These are phyloP conservation scores for Plodia interpunctella DNA, from an alignment of 1,140 invertebrate species.

Conservation along the genomic window DNA sequence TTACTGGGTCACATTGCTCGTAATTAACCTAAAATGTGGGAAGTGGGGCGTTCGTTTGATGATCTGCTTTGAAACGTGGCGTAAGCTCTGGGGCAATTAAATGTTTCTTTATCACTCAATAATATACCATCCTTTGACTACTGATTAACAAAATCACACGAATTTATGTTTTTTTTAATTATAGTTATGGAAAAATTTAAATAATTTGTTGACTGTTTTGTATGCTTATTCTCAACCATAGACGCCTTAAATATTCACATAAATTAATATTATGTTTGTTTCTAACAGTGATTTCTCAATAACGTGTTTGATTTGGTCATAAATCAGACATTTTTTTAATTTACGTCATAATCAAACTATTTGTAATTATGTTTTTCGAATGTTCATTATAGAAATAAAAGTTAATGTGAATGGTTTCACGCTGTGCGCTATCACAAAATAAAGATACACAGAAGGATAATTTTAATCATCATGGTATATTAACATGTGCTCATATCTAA, in stretches of 20 bases:
- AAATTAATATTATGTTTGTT: not conserved
- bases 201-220: not conserved
- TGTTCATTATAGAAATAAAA: slow-evolving; percentile 6
- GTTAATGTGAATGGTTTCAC: slow-evolving; percentile 8
- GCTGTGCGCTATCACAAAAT: slow-evolving; percentile 7
- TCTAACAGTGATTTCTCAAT: not conserved
- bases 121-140: too few relatives aligned
- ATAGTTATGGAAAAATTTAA: too few relatives aligned
- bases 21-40: slow-evolving; percentile 9
- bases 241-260: not conserved
- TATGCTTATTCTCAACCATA: not conserved
- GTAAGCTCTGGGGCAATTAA: not conserved
- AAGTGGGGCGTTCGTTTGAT: slow-evolving; percentile 1
- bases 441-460: not conserved
- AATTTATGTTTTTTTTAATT: too few relatives aligned
- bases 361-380: not conserved
- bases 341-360: not conserved
- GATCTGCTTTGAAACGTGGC: not conserved
- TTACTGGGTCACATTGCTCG: slow-evolving; percentile 5
- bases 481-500: not conserved
- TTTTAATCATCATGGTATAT: not conserved
- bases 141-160: too few relatives aligned
- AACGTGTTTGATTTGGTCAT: not conserved
- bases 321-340: not conserved
- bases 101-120: too few relatives aligned